These are phyloP conservation scores for Lithophane socia DNA, from an alignment of 2,888 invertebrate species.

Conservation along the genomic window DNA sequence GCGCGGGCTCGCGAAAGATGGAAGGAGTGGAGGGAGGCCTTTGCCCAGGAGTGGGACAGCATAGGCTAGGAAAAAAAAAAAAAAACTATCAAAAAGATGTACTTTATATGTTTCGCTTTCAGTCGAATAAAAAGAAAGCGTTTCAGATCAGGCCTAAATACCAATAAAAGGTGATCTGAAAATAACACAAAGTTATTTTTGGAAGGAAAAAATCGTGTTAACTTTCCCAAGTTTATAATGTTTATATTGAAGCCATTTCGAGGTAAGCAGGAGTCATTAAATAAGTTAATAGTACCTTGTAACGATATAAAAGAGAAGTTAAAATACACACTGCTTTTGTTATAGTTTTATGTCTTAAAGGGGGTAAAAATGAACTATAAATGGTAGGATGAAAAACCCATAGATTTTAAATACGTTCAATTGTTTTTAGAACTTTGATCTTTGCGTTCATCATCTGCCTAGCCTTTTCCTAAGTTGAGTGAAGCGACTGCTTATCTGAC, in stretches of 20 bases:
- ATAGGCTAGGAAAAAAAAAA: no score
- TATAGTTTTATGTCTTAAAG: neutral
- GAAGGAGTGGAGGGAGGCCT: no score
- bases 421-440: slow-evolving; percentile 8
- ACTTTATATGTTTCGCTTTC: no score
- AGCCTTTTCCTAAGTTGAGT: neutral
- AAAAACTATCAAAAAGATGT: no score
- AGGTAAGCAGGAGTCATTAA: slow-evolving; percentile 57
- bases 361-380: slow-evolving; percentile 20
- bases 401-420: neutral
- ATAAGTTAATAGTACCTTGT: slow-evolving; percentile 60
- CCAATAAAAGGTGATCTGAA: no score
- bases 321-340: slow-evolving; percentile 49
- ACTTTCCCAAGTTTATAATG: slow-evolving; percentile 37
- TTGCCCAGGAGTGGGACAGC: no score
- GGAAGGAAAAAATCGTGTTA: slow-evolving; percentile 42
- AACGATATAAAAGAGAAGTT: slow-evolving; percentile 26
- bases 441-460: neutral
- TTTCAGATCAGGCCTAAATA: neutral
- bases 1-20: no score
- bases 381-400: neutral
- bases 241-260: slow-evolving; percentile 56
- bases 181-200: slow-evolving; percentile 27
- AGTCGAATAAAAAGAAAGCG: neutral
- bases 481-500: neutral